Evolutionary conservation across 2,113 vertebrate species (phyloP).

Genomic region (Epinephelus moara): DNA sequence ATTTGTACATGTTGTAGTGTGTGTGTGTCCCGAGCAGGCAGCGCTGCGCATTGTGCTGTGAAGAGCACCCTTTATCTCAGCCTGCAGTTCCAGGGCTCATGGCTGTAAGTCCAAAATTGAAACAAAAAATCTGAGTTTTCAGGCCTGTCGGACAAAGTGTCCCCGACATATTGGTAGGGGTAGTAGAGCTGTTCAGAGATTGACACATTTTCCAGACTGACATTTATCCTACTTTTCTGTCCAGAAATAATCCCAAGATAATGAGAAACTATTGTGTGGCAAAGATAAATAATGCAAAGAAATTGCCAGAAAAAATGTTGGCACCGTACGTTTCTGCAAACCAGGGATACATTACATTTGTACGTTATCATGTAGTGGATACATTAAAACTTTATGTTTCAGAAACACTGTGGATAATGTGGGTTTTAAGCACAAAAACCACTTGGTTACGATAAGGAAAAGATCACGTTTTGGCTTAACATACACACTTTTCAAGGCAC

Average conservation of each 20-base stretch:
- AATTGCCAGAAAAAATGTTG: too few species aligned
- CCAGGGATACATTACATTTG: too few species aligned
- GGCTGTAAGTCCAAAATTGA: neutral
- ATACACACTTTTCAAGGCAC: too few species aligned
- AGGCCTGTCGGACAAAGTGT: neutral
- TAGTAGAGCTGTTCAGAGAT: neutral
- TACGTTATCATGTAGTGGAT: too few species aligned
- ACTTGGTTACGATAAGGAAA: too few species aligned
- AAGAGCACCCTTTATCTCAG: conserved; percentile 1
- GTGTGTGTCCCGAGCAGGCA: neutral
- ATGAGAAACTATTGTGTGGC: too few species aligned
- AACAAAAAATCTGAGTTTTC: neutral
- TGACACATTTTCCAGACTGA: neutral
- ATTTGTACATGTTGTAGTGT: neutral
- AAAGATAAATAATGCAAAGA: too few species aligned
- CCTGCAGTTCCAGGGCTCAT: neutral
- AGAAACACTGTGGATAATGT: too few species aligned
- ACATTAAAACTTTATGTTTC: too few species aligned
- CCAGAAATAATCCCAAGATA: neutral
- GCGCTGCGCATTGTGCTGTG: neutral
- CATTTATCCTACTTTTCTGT: neutral
- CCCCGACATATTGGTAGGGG: neutral
- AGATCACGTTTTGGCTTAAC: too few species aligned
- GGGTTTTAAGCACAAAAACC: too few species aligned
- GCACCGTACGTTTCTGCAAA: too few species aligned